Evolutionary conservation across 1,140 invertebrate genomes (phyloP).

Genomic region (Neuroterus valhalla): DNA sequence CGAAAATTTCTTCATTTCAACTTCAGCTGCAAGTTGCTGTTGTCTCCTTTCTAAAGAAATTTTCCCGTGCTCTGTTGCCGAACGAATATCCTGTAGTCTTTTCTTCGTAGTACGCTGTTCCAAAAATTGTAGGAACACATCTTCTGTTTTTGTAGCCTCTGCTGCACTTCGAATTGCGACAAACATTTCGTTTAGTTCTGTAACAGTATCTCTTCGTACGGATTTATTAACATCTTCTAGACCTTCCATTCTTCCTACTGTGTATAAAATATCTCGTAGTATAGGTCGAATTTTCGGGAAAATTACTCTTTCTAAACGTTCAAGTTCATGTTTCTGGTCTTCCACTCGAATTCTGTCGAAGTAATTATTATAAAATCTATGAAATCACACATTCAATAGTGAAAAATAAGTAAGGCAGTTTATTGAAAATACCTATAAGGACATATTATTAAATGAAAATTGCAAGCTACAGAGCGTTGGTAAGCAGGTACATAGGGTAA

Average conservation of each 20-base stretch:
- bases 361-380: no score
- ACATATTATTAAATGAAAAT: no score
- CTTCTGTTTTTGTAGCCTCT: constrained; percentile 82
- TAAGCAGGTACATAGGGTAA: no score
- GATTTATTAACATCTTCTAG: constrained; percentile 15
- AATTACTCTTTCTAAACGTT: constrained; percentile 82
- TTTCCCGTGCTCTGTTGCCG: constrained; percentile 84
- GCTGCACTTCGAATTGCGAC: constrained; percentile 84
- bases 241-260: no score
- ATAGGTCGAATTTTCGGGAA: constrained; percentile 76
- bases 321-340: constrained; percentile 81
- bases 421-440: no score
- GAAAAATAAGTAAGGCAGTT: no score
- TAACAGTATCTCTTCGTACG: constrained; percentile 67
- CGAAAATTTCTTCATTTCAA: constrained; percentile 86
- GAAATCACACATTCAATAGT: no score
- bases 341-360: constrained; percentile 79
- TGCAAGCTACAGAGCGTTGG: no score
- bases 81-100: constrained; percentile 81
- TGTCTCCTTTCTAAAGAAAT: constrained; percentile 80
- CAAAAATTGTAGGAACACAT: constrained; percentile 84
- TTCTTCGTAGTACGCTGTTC: constrained; percentile 82
- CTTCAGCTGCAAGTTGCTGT: constrained; percentile 80
- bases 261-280: constrained; percentile 26
- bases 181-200: constrained; percentile 81